phyloP scores from a whole-genome alignment of 2,113 vertebrate genomes.

The Riparia riparia region DNA sequence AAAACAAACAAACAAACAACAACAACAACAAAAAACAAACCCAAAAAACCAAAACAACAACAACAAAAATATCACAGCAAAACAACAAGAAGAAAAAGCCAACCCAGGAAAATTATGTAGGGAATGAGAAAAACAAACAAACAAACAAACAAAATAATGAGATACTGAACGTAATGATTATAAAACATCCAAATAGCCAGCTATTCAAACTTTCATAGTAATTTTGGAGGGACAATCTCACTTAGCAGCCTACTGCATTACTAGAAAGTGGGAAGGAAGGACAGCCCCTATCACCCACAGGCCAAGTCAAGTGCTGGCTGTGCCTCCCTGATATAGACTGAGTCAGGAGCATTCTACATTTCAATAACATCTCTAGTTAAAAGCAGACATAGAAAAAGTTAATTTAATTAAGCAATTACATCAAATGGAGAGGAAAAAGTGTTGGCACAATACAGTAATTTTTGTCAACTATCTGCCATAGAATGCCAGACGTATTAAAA shows the following conservation, averaged over 20 bases:
- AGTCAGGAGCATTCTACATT: neutral
- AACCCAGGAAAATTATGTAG: neutral
- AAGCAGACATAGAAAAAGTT: neutral
- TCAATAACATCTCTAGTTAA: neutral
- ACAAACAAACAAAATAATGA: accelerated
- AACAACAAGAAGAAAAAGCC: accelerated
- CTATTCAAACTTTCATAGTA: neutral
- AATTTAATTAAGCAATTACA: neutral
- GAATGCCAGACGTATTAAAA: neutral
- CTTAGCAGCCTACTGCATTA: neutral
- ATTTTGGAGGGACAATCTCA: neutral
- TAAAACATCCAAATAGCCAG: neutral
- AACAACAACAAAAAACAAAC: too few species aligned
- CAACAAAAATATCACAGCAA: too few species aligned
- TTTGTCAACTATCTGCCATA: neutral
- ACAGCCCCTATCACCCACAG: neutral
- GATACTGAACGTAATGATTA: neutral
- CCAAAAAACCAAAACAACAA: too few species aligned
- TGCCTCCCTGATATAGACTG: neutral
- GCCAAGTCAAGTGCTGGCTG: neutral
- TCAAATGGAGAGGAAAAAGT: accelerated
- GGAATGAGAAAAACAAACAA: neutral
- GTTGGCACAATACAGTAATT: neutral
- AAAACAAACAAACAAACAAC: too few species aligned
- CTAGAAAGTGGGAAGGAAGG: neutral